Conservation (phyloP, 2,113 vertebrate genomes). For the Ranitomeya imitator region DNA sequence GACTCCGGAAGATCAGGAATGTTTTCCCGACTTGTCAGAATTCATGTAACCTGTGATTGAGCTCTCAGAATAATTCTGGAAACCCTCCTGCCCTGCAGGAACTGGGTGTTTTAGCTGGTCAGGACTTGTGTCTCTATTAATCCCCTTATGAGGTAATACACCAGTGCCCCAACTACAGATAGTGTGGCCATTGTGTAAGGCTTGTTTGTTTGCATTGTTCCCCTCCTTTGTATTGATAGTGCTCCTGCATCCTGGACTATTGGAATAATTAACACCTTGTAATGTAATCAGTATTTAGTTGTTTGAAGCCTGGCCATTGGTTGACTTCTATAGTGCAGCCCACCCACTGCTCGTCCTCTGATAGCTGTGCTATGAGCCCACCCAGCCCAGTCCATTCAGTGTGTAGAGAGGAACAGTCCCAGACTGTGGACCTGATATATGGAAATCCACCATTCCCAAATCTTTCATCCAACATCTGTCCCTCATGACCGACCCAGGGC, state of each 20-base stretch:
- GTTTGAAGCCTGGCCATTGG: neutral
- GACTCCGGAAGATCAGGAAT: neutral
- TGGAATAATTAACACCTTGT: neutral
- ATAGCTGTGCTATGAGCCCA: too few relatives aligned
- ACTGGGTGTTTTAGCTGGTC: neutral
- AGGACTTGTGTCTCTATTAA: neutral
- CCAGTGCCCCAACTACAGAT: neutral
- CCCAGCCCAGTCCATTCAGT: too few relatives aligned
- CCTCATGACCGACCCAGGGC: too few relatives aligned
- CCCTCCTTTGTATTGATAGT: neutral
- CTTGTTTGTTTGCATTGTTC: neutral
- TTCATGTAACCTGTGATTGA: neutral
- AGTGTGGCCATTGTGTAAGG: neutral
- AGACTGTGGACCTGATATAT: too few relatives aligned
- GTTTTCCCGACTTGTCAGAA: neutral
- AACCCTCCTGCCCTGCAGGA: constrained; percentile 1
- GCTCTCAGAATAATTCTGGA: neutral
- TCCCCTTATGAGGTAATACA: neutral
- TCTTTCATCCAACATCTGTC: too few relatives aligned
- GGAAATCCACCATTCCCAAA: too few relatives aligned
- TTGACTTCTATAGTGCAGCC: too few relatives aligned
- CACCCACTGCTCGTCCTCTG: too few relatives aligned
- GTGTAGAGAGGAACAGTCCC: too few relatives aligned
- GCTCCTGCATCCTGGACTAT: neutral
- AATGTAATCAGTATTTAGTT: neutral